Evolutionary conservation across 2,888 invertebrate species (phyloP).

Genomic region (Cordilura impudica): DNA sequence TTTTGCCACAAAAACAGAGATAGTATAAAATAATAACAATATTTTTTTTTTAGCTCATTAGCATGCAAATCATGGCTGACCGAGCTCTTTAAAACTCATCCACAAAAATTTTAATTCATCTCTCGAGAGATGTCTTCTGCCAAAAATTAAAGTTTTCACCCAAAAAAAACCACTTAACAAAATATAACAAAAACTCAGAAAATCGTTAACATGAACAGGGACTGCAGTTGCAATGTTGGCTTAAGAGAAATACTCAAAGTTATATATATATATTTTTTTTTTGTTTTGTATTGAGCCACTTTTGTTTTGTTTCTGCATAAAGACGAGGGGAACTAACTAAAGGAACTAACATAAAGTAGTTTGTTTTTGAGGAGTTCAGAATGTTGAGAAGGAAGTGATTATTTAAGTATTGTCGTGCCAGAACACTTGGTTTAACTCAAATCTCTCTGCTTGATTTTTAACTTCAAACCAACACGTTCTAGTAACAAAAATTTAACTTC

Average conservation of each 20-base stretch:
- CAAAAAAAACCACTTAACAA: conserved; percentile 35
- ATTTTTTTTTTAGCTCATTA: conserved; percentile 32
- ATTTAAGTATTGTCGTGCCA: not conserved
- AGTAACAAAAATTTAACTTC: not conserved
- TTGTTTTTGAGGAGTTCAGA: not conserved
- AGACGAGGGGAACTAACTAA: not conserved
- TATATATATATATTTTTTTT: too few relatives aligned
- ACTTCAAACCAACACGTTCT: not conserved
- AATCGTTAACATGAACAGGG: not conserved
- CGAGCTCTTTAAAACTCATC: conserved; percentile 53
- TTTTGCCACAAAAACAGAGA: not conserved
- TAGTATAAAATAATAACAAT: conserved; percentile 55
- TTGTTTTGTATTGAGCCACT: conserved; percentile 2
- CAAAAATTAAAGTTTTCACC: not conserved
- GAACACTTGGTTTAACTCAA: not conserved
- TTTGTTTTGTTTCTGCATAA: conserved; percentile 6
- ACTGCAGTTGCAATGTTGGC: not conserved
- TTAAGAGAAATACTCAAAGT: conserved; percentile 55
- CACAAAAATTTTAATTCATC: conserved; percentile 30
- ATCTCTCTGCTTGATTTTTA: not conserved
- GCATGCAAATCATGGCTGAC: conserved; percentile 60
- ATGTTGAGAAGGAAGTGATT: not conserved
- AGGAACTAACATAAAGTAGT: not conserved
- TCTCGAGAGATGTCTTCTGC: not conserved
- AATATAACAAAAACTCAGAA: conserved; percentile 5